Evolutionary conservation across 2,888 invertebrate species (phyloP).

Genomic region (Thumatha senex): DNA sequence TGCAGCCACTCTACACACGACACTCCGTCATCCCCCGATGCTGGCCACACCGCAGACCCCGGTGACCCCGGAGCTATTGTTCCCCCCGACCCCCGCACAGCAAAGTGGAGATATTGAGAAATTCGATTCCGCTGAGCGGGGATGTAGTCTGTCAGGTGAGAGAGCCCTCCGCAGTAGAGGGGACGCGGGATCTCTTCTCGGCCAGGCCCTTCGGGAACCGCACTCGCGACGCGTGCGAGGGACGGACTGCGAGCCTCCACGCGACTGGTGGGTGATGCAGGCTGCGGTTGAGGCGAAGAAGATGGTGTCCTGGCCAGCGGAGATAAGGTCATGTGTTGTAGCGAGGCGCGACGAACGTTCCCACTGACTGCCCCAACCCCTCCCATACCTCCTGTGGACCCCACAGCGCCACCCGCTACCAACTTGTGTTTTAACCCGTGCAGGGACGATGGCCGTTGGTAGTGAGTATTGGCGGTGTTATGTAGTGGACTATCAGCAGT

Average conservation of each 20-base stretch:
- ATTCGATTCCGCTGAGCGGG: slow-evolving; percentile 93
- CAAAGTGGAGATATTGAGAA: slow-evolving; percentile 92
- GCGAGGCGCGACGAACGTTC: slow-evolving; percentile 84
- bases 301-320: slow-evolving; percentile 97
- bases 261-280: slow-evolving; percentile 89
- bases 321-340: slow-evolving; percentile 95
- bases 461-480: too few relatives aligned
- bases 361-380: slow-evolving; percentile 47
- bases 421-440: slow-evolving; percentile 97
- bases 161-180: slow-evolving; percentile 94
- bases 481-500: too few relatives aligned
- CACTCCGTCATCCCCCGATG: slow-evolving; percentile 57
- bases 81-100: slow-evolving; percentile 80
- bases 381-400: slow-evolving; percentile 56
- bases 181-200: slow-evolving; percentile 91
- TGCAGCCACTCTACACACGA: slow-evolving; percentile 57
- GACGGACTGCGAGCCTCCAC: slow-evolving; percentile 84
- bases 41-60: slow-evolving; percentile 64
- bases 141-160: slow-evolving; percentile 96
- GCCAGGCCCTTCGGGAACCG: slow-evolving; percentile 66
- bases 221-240: slow-evolving; percentile 58
- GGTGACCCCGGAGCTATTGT: slow-evolving; percentile 37
- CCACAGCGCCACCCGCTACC: slow-evolving; percentile 51
- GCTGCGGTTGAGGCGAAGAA: slow-evolving; percentile 96
- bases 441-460: slow-evolving; percentile 97